These are phyloP conservation scores for Zophobas atratus DNA, from an alignment of 1,140 invertebrate genomes.

Conservation along the genomic window DNA sequence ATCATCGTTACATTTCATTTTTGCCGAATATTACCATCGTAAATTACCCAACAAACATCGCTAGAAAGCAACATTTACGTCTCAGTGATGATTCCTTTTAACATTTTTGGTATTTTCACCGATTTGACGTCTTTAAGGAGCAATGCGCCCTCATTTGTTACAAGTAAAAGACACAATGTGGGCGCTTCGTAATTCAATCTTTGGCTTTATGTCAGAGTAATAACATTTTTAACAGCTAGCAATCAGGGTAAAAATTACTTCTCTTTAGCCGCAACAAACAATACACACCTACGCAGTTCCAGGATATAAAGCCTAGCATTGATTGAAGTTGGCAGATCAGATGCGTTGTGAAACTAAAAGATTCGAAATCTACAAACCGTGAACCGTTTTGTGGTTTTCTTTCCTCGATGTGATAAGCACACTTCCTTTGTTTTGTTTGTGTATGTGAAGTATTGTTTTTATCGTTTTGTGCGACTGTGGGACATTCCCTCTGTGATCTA, in stretches of 20 bases:
- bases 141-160: neutral
- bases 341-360: conserved; percentile 8
- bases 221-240: neutral
- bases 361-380: conserved; percentile 21
- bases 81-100: neutral
- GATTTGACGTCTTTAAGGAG: neutral
- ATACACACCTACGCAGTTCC: conserved; percentile 4
- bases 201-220: neutral
- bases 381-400: conserved; percentile 46
- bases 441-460: conserved; percentile 13
- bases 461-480: conserved; percentile 1
- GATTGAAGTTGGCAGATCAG: too few species aligned
- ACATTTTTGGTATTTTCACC: neutral
- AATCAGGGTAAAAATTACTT: neutral
- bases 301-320: too few species aligned
- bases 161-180: neutral
- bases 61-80: neutral
- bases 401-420: conserved; percentile 42
- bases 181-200: neutral
- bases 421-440: conserved; percentile 48
- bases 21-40: neutral
- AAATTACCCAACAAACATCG: neutral
- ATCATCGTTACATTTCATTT: neutral
- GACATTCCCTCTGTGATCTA: neutral
- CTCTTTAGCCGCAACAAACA: neutral